Evolutionary conservation across 2,888 invertebrate genomes (phyloP).

Genomic region (Drosophila ustulata): DNA sequence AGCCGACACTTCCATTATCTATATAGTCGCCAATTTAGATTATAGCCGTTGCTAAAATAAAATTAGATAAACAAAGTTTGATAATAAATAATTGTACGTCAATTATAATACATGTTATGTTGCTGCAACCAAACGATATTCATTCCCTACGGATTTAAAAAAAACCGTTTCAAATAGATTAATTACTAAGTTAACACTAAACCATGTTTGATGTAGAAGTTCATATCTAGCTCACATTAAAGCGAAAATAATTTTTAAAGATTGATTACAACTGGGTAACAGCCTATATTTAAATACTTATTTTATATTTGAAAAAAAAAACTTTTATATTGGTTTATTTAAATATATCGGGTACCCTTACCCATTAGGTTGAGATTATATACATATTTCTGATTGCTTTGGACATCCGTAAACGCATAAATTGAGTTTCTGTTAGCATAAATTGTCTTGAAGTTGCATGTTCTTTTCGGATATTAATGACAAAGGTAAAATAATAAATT

Average conservation of each 20-base stretch:
- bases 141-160: too few species aligned
- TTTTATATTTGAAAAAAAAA: not conserved
- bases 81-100: not conserved
- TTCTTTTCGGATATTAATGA: conserved; percentile 10
- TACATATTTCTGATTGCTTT: not conserved
- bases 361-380: not conserved
- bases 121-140: not conserved
- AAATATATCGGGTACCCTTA: not conserved
- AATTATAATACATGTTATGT: not conserved
- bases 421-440: not conserved
- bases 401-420: not conserved
- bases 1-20: conserved; percentile 82
- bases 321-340: not conserved
- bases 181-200: not conserved
- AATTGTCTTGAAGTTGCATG: conserved; percentile 9
- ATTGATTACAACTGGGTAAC: not conserved
- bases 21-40: conserved; percentile 37
- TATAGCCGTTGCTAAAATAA: conserved; percentile 39
- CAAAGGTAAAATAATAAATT: conserved; percentile 11
- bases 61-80: not conserved
- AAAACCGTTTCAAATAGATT: conserved; percentile 19
- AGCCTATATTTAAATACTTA: not conserved
- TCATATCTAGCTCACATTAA: not conserved
- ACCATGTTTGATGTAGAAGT: not conserved
- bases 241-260: not conserved